A percentile compares a stretch with the other conserved stretches of the same genome.
Evolutionary conservation across 2,888 invertebrate genomes (phyloP).

Genomic region (Rhagonycha fulva): DNA sequence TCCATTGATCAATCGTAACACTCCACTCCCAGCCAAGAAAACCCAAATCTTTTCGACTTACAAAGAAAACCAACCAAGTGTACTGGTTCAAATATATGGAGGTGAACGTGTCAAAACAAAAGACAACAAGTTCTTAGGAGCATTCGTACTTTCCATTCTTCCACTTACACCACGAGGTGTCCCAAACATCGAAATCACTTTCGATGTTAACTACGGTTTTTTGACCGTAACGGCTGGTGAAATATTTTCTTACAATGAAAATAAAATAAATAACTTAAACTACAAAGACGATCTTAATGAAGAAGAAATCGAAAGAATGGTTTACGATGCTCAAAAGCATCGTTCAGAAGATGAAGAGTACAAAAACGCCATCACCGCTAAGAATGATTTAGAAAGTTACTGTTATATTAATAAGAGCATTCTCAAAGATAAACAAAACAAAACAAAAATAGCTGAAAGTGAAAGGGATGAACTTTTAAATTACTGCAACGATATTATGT

Average conservation of each 20-base stretch:
- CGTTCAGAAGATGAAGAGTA: conserved; percentile 82
- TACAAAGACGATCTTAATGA: conserved; percentile 91
- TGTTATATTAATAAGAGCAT: conserved; percentile 95
- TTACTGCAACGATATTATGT: conserved; percentile 87
- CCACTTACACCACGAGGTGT: conserved; percentile 91
- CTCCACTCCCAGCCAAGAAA: too few relatives aligned
- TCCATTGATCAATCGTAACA: too few relatives aligned
- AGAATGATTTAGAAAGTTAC: conserved; percentile 73
- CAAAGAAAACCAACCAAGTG: too few relatives aligned
- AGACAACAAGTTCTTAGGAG: conserved; percentile 46
- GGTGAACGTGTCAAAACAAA: too few relatives aligned
- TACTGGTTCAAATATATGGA: too few relatives aligned
- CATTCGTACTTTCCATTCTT: conserved; percentile 95
- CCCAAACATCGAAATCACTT: conserved; percentile 86
- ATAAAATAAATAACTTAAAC: conserved; percentile 89
- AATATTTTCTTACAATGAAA: conserved; percentile 89
- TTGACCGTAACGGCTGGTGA: conserved; percentile 92
- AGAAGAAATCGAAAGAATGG: conserved; percentile 93
- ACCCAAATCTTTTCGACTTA: too few relatives aligned
- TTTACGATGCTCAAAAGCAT: conserved; percentile 91
- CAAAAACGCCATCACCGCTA: conserved; percentile 71
- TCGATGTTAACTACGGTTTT: conserved; percentile 86
- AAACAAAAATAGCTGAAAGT: conserved; percentile 83
- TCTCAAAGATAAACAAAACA: conserved; percentile 92
- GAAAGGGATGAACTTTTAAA: conserved; percentile 82